Base-by-base conservation (phyloP, 2,113 vertebrate species). In the Sturnus vulgaris region DNA sequence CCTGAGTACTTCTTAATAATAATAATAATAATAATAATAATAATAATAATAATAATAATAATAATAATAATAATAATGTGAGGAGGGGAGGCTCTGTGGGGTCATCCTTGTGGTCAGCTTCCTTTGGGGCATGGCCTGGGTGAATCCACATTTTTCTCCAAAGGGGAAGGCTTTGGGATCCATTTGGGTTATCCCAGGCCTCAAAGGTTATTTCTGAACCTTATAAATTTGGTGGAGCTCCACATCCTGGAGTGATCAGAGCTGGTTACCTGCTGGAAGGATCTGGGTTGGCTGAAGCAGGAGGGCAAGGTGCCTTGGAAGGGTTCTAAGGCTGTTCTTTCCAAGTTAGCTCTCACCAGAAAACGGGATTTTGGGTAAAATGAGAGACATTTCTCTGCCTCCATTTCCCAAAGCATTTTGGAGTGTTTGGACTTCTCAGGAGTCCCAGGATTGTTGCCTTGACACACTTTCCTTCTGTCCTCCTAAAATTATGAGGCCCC, bases 371-470 rank as follows among this genome's bases (percentile, higher is more conserved):
- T 44, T 10, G 55, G 33, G n/a, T n/a, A 52, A 73, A 70, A 56
- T 15, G 39, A 77, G 60, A 50, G 30, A 10, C 3, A 4, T 55
- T 64, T 46, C 24, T 71, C 44, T 65, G 15, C 61, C 28, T 83
- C 1, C 0, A 8, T 56, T 89, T 57, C 46, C 15, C 14, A 3
- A 30, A 55, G 24, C 0, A 0, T 79, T 60, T 49, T 56, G 37
- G 28, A 21, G 15, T 14, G 1, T 15, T 30, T 15, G 27, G 31
- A 16, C 5, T 37, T 60, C 17, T 47, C 40, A 57, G 57, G 55
- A 70, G 16, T 31, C 24, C 55, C 40, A 46, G 68, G 12, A 24
- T 24, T 66, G 21, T 28, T 49, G 4, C 19, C 15, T 17, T 85
- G 25, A 33, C 15, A 15, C 2, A 6, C 12, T 88, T 77, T 46